phyloP scores from a whole-genome alignment of 2,797 vertebrate genomes.

The Lagodon rhomboides region DNA sequence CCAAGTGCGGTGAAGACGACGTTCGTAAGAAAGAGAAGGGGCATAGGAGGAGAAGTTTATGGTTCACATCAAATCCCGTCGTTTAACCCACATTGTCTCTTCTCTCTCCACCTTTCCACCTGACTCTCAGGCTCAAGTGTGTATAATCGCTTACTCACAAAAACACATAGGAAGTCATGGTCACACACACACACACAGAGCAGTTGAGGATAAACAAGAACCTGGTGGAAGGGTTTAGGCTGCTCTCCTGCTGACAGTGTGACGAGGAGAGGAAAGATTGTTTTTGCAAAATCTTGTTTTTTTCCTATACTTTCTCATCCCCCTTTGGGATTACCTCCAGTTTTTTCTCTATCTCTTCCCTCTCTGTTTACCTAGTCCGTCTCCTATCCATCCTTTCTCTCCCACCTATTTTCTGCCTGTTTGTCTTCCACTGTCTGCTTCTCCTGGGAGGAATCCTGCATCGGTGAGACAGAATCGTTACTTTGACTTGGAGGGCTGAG shows the following conservation, averaged over 20 bases:
- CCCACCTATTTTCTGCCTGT: slow-evolving; percentile 10
- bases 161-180: slow-evolving; percentile 17
- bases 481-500: slow-evolving; percentile 51
- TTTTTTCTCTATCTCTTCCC: slow-evolving; percentile 26
- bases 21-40: slow-evolving; percentile 13
- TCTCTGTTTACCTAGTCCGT: slow-evolving; percentile 20
- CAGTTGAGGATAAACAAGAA: slow-evolving; percentile 55
- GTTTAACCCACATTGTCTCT: slow-evolving; percentile 57
- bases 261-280: slow-evolving; percentile 37
- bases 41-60: slow-evolving; percentile 51
- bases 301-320: slow-evolving; percentile 21
- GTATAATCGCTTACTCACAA: slow-evolving; percentile 39
- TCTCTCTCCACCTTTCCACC: slow-evolving; percentile 26
- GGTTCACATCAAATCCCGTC: slow-evolving; percentile 40
- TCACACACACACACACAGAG: slow-evolving; percentile 24
- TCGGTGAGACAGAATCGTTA: slow-evolving; percentile 50
- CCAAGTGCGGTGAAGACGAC: slow-evolving; percentile 30
- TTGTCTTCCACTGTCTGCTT: slow-evolving; percentile 20
- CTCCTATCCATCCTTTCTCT: slow-evolving; percentile 22
- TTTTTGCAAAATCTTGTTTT: slow-evolving; percentile 21
- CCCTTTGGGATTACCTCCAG: slow-evolving; percentile 27
- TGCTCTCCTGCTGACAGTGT: slow-evolving; percentile 59
- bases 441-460: slow-evolving; percentile 44
- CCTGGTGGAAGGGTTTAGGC: slow-evolving; percentile 47
- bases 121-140: slow-evolving; percentile 21